Base-by-base conservation (phyloP, 2,113 vertebrate species). In the Myodes glareolus region DNA sequence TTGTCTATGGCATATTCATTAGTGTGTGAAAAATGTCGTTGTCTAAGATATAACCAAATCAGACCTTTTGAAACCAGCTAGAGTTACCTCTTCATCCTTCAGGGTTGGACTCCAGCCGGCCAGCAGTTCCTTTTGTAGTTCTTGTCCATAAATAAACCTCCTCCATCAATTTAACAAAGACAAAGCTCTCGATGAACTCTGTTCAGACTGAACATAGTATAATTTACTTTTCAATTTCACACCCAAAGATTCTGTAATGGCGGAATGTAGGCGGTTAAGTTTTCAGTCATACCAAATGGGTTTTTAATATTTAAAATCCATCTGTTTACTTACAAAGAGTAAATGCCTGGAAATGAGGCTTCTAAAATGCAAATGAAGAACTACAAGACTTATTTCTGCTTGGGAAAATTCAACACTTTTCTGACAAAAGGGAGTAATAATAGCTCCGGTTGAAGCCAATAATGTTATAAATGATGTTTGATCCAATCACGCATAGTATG, bases 141-240 rank as follows among this genome's bases (percentile, higher is more conserved):
- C 90, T 17, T 52, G 67, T 91, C 97, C 97, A 95, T 90, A 97
- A 98, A 88, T 91, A 96, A 98, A 63, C 84, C 91, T 96, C 88
- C 93, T 75, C 84, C 58, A 85, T 93, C 91, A 95, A 65, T 90
- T 75, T 90, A 97, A 93, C 21, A 76, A 96, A 95, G 89, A 98
- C 97, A 97, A 97, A 97, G 91, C 94, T 61, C 92, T 97, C 73
- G 90, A 95, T 97, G 94, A 96, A 97, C 94, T 96, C 97, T 45
- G 45, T 94, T 97, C 55, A 97, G 94, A 96, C 52, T 87, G 86
- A 96, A 92, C 97, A 97, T 96, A 97, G 96, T 97, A 97, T 98
- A 98, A 97, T 98, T 82, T 95, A 92, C 96, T 98, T 98, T 98
- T 96, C 96, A 98, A 95, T 98, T 98, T 98, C 97, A 98, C 97